Base-by-base conservation (phyloP, 2,888 invertebrate genomes). In the Metalampra italica region DNA sequence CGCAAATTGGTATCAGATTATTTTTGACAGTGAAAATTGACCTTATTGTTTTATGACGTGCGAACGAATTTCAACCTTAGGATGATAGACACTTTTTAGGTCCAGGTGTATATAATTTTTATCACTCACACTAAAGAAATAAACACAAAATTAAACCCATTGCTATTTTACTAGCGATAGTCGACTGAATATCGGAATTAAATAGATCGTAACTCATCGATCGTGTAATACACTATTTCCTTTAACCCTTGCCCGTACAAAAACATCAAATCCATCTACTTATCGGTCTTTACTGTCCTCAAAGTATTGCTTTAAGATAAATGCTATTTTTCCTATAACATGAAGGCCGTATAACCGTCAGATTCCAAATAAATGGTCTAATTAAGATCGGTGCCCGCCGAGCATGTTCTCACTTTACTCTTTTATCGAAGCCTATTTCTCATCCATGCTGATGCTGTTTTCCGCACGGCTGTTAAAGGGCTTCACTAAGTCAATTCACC, bases 341-440 rank as follows among this genome's bases (percentile, higher is more conserved):
- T 43, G 48, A 52, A 22, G 43, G 43, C 48, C 11, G 46, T 43
- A n/a, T 46, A 37, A 48, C 48, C 37, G 45, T 48, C 43, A 47
- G 48, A 49, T 46, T 46, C 48, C 49, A 46, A 72, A 80, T 72
- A 75, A 79, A 79, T 75, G 64, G 66, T 68, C 65, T 75, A 77
- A 81, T 79, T 80, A 78, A 75, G 60, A 63, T 49, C 57, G 66
- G 64, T 60, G 66, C 59, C 55, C 54, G 71, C 55, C 54, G 71
- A 57, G 61, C 77, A 52, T 79, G 78, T 81, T 73, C 64, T 63
- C 74, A 73, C 74, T 79, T 80, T 75, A 76, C 65, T 76, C 67
- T 60, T 68, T 71, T 71, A 80, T 78, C 63, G 69, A 60, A 56
- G 60, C 54, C 72, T 66, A 81, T 81, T 76, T 78, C 69, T 82